These are phyloP conservation scores for Orientallactaga sibirica DNA, from an alignment of 2,797 vertebrate species.

Conservation along the genomic window DNA sequence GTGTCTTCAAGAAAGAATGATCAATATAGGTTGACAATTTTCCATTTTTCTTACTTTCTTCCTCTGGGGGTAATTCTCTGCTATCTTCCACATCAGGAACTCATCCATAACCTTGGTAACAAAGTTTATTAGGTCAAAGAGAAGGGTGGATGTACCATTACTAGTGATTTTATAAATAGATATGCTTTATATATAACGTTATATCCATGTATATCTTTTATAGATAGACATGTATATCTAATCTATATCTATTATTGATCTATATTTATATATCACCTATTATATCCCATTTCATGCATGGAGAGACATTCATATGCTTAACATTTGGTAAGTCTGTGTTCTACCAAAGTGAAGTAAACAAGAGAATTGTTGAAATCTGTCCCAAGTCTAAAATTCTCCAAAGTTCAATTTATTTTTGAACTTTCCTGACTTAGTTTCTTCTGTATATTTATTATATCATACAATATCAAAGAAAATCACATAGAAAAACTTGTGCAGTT, in stretches of 20 bases:
- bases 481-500: not conserved
- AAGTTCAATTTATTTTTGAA: slow-evolving; percentile 38
- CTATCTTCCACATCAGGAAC: not conserved
- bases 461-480: slow-evolving; percentile 17
- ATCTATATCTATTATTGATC: too few relatives aligned
- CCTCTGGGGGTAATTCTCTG: not conserved
- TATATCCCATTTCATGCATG: not conserved
- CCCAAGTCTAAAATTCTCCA: not conserved
- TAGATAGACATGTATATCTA: too few relatives aligned
- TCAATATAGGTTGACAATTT: not conserved
- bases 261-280: too few relatives aligned
- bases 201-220: not conserved
- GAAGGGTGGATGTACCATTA: not conserved
- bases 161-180: not conserved
- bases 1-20: not conserved
- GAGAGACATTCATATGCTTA: not conserved
- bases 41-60: not conserved
- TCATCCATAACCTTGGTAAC: slow-evolving; percentile 5
- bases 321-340: not conserved
- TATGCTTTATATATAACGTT: not conserved
- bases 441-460: not conserved
- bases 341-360: not conserved
- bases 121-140: not conserved
- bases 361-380: not conserved
- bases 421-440: not conserved